Percentiles rank a stretch among this genome's conserved stretches.
Evolutionary conservation across 2,888 invertebrate genomes (phyloP).

Genomic region (Synanthedon andrenaeformis): DNA sequence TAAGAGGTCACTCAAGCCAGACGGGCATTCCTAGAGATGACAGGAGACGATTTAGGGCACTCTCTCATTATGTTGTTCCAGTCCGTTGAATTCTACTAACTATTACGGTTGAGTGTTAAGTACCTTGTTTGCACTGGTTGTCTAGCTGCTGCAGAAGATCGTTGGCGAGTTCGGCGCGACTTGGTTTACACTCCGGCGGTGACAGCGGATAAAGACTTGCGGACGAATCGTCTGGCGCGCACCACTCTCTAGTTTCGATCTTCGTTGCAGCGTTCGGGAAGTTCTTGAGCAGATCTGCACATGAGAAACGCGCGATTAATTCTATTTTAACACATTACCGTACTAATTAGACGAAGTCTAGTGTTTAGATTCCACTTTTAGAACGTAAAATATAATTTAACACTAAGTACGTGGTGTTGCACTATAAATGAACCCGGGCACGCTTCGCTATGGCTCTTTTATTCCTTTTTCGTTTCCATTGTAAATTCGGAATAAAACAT

Average conservation of each 20-base stretch:
- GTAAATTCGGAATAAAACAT: too few species aligned
- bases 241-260: conserved; percentile 34
- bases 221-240: conserved; percentile 36
- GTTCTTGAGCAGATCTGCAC: conserved; percentile 52
- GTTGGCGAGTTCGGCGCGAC: conserved; percentile 71
- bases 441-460: too few species aligned
- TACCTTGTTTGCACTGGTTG: conserved; percentile 77
- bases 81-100: too few species aligned
- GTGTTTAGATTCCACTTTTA: too few species aligned
- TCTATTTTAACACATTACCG: background rate
- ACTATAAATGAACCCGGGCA: too few species aligned
- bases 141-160: conserved; percentile 77
- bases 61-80: too few species aligned
- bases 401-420: too few species aligned
- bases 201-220: conserved; percentile 51
- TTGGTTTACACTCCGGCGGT: conserved; percentile 53
- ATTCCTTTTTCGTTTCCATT: too few species aligned
- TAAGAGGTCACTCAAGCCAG: too few species aligned
- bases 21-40: too few species aligned
- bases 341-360: background rate
- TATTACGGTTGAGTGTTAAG: background rate
- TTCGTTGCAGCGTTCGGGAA: conserved; percentile 52
- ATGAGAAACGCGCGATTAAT: conserved; percentile 3
- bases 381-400: too few species aligned
- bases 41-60: too few species aligned